Evolutionary conservation across 2,113 vertebrate genomes (phyloP), one percentile per base, ranked within the genome.

Genomic region (Zosterops japonicus): DNA sequence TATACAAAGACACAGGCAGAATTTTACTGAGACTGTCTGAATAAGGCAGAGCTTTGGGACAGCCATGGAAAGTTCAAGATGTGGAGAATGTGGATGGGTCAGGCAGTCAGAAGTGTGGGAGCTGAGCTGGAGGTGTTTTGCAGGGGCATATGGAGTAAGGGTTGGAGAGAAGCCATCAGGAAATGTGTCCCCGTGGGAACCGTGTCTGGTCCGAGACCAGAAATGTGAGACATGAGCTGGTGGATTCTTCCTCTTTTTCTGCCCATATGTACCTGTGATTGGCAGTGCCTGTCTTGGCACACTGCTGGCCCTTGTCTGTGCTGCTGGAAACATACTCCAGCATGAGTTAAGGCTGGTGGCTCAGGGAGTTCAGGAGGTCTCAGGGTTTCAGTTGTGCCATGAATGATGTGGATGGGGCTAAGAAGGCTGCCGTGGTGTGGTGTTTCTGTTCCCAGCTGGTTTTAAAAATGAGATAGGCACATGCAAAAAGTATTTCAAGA

Each of bases 101-200:
- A 92, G 63, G 57, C 79, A 83, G 68, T 59, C 59, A 89, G 33
- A 77, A 95, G 64, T 90, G 86, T 89, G 83, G 69, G 86, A 95
- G 90, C 76, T 78, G 89, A 89, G 60, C 88, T 80, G 72, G 76
- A 94, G 95, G 91, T 35, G 2, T 86, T 95, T 33, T 65, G 67
- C 39, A 55, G 71, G 68, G 93, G 68, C 72, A 36, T 64, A 12
- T 61, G 63, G 91, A 94, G 35, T 77, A 65, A 77, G 56, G n/a
- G 19, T 56, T 89, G 91, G 91, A 90, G 72, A 81, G 60, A 41
- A 92, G 83, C 93, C 89, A 84, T 86, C 72, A 71, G 86, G 93
- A 96, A 95, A 24, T 28, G 31, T 68, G 76, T 91, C 93, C 91
- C 87, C 47, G 25, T 0, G 69, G 86, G 94, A 92, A 47, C 56